Percentiles rank a stretch among this genome's conserved stretches.
Conservation (phyloP, 2,113 vertebrate genomes). For the western clawed frog (Xenopus tropicalis) region DNA sequence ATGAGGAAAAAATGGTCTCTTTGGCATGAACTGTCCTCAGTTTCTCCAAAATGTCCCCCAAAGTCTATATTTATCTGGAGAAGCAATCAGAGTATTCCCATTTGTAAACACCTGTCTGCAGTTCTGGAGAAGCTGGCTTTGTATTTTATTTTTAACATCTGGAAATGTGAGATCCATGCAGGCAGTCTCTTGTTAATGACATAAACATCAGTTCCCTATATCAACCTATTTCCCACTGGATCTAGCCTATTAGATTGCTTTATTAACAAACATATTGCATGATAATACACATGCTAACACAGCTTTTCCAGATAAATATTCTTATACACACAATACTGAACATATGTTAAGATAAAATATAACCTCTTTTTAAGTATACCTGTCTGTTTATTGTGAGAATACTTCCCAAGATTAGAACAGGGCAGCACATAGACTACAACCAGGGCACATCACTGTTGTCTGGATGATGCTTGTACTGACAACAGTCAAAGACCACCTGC, state of each 20-base stretch:
- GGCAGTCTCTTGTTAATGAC: slow-evolving; percentile 13
- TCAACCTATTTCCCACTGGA: slow-evolving; percentile 5
- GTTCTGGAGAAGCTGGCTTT: slow-evolving; percentile 7
- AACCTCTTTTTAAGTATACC: no score
- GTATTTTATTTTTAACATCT: slow-evolving; percentile 29
- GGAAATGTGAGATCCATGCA: slow-evolving; percentile 17
- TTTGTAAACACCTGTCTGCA: slow-evolving; percentile 44
- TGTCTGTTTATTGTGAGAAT: no score
- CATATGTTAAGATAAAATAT: no score
- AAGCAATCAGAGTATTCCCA: slow-evolving; percentile 40
- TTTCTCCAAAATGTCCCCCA: slow-evolving; percentile 28
- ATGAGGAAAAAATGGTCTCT: slow-evolving; percentile 11
- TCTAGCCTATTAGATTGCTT: neutral
- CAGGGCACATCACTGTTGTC: no score
- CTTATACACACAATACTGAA: no score
- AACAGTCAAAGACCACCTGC: no score
- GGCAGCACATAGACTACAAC: no score
- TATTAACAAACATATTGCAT: slow-evolving; percentile 1
- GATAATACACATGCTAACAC: neutral
- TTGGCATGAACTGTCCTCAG: slow-evolving; percentile 23
- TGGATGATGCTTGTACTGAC: no score
- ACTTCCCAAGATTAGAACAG: no score
- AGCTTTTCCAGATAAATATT: no score
- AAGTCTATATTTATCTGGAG: slow-evolving; percentile 31
- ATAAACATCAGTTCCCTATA: slow-evolving; percentile 2